phyloP scores from a whole-genome alignment of 2,888 invertebrate species.

The Oasisia sp. region DNA sequence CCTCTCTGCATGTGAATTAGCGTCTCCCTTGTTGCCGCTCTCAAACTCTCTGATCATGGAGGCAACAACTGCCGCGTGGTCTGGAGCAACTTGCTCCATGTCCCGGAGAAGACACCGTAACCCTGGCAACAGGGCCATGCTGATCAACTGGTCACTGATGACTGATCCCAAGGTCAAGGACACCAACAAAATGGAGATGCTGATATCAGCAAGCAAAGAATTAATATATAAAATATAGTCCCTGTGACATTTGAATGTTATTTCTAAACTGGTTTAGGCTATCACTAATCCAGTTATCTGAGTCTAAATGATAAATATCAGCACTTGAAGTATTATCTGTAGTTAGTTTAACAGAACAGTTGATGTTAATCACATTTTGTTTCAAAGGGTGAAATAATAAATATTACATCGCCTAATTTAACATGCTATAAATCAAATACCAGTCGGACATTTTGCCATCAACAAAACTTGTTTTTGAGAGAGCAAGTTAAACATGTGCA shows the following conservation, averaged over 20 bases:
- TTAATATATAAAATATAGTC: neutral
- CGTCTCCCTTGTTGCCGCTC: slow-evolving; percentile 37
- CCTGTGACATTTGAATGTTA: neutral
- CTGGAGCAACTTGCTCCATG: slow-evolving; percentile 61
- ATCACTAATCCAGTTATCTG: neutral
- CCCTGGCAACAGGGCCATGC: slow-evolving; percentile 65
- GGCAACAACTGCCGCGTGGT: slow-evolving; percentile 62
- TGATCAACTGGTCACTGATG: slow-evolving; percentile 64
- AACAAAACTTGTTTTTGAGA: no score
- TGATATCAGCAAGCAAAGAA: neutral
- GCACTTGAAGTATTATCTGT: no score
- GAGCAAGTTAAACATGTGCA: no score
- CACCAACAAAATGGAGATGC: neutral
- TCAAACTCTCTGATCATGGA: slow-evolving; percentile 64
- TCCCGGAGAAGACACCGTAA: slow-evolving; percentile 62
- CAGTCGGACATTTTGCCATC: no score
- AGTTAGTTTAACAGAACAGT: no score
- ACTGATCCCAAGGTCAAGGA: slow-evolving; percentile 46
- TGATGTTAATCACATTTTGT: no score
- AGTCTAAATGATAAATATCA: no score
- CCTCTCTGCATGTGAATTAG: slow-evolving; percentile 26
- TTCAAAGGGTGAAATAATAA: no score
- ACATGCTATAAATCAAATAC: no score
- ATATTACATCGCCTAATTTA: no score
- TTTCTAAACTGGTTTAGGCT: neutral